These are phyloP conservation scores for Xestobium rufovillosum DNA, from an alignment of 2,888 invertebrate species.

Conservation along the genomic window DNA sequence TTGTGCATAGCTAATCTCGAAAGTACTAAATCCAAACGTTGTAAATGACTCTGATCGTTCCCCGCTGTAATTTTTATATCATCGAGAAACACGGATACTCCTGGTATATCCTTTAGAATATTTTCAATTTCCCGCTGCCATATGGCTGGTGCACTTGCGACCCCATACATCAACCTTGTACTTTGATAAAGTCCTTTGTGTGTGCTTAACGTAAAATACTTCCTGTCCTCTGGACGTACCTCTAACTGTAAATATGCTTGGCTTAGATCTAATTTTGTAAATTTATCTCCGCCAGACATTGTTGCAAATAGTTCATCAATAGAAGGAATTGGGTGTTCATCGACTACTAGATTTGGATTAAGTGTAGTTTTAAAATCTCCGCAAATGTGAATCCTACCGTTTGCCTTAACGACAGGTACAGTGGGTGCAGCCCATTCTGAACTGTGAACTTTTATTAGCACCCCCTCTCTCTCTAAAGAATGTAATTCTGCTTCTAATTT, in stretches of 20 bases:
- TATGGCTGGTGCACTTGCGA: constrained; percentile 25
- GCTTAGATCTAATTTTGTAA: constrained; percentile 26
- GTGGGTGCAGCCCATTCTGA: constrained; percentile 20
- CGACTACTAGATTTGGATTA: constrained; percentile 17
- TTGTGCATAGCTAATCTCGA: constrained; percentile 14
- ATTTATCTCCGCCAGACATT: constrained; percentile 25
- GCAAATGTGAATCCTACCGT: constrained; percentile 15
- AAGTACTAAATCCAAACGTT: constrained; percentile 23
- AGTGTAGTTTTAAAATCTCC: constrained; percentile 15
- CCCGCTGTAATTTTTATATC: constrained; percentile 26
- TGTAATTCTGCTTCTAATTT: constrained; percentile 16
- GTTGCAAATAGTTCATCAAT: constrained; percentile 21
- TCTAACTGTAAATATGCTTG: constrained; percentile 35
- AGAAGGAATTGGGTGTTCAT: constrained; percentile 24
- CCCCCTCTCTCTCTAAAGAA: constrained; percentile 14
- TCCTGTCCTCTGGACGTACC: constrained; percentile 29
- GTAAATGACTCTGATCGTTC: constrained; percentile 22
- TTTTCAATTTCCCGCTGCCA: constrained; percentile 27
- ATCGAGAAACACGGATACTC: constrained; percentile 27
- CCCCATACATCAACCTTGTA: constrained; percentile 32
- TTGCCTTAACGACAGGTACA: constrained; percentile 17
- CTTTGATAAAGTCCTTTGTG: constrained; percentile 32
- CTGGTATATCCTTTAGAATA: constrained; percentile 24
- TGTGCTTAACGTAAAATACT: constrained; percentile 33
- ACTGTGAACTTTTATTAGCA: constrained; percentile 18